Percentiles rank a stretch among this genome's conserved stretches.
phyloP scores from a whole-genome alignment of 2,888 invertebrate species.

The Agriotes lineatus region DNA sequence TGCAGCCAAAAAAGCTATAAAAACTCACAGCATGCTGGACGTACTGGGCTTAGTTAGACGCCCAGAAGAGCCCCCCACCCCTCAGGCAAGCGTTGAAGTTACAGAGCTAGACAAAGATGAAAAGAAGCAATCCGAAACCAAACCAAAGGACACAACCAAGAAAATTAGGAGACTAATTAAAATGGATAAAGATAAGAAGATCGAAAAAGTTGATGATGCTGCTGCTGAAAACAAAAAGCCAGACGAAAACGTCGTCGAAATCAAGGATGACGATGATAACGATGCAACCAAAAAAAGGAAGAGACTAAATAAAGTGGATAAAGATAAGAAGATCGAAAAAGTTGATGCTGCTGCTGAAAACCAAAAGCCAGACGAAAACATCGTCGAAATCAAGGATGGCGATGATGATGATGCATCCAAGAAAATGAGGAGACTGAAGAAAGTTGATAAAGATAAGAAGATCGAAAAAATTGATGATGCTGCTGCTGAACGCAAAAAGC shows the following conservation, averaged over 20 bases:
- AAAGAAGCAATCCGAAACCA: constrained; percentile 13
- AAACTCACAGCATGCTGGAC: constrained; percentile 72
- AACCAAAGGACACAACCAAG: background rate
- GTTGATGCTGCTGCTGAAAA: constrained; percentile 22
- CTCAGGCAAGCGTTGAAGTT: constrained; percentile 32
- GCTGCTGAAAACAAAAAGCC: background rate
- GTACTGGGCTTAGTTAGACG: constrained; percentile 71
- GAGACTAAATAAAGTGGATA: no score
- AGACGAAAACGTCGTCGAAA: background rate
- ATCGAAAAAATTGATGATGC: constrained; percentile 21
- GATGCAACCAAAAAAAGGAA: constrained; percentile 22
- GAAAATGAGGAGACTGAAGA: background rate
- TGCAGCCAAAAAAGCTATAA: constrained; percentile 73
- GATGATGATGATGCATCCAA: background rate
- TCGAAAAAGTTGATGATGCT: no score
- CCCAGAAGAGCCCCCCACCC: constrained; percentile 63
- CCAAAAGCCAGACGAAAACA: constrained; percentile 16
- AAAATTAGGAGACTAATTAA: background rate
- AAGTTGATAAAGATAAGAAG: constrained; percentile 36
- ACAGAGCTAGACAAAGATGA: constrained; percentile 47
- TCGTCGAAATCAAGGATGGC: background rate
- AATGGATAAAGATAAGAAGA: constrained; percentile 24
- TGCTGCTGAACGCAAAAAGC: background rate
- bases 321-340: no score
- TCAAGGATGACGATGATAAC: background rate